Evolutionary conservation across 2,797 vertebrate genomes (phyloP).

Genomic region (Numenius phaeopus): DNA sequence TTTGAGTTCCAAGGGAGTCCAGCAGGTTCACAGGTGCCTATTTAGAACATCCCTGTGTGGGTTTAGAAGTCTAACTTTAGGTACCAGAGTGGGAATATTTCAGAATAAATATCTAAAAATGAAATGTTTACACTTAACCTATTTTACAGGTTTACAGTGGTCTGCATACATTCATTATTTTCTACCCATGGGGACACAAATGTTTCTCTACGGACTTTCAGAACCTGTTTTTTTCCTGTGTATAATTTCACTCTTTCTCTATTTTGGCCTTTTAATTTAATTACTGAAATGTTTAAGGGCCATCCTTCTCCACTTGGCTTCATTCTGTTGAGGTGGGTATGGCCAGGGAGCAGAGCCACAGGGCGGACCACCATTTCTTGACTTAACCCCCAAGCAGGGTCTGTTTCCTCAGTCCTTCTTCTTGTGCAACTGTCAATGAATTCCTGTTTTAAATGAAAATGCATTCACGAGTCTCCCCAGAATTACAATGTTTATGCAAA

Average conservation of each 20-base stretch:
- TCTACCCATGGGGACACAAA: neutral
- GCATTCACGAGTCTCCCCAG: neutral
- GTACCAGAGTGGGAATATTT: neutral
- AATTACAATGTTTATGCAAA: constrained; percentile 10
- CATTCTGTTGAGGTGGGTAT: neutral
- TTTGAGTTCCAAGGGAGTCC: neutral
- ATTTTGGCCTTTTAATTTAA: constrained; percentile 11
- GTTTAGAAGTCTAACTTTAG: neutral
- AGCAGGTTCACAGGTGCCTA: neutral
- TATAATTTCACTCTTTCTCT: neutral
- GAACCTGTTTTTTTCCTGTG: neutral
- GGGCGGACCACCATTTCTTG: neutral
- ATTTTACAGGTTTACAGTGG: neutral
- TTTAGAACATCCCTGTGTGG: neutral
- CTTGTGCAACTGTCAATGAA: neutral
- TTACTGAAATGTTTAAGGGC: neutral
- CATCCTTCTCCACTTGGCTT: neutral
- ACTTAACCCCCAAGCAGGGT: neutral
- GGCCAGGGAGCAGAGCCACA: neutral
- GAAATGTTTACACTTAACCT: neutral
- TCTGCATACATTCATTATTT: neutral
- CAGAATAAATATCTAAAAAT: neutral
- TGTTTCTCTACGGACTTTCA: neutral
- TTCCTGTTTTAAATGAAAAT: constrained; percentile 36
- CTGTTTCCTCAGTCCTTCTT: neutral